phyloP scores from a whole-genome alignment of 2,113 vertebrate genomes.

The Leptosomus discolor region DNA sequence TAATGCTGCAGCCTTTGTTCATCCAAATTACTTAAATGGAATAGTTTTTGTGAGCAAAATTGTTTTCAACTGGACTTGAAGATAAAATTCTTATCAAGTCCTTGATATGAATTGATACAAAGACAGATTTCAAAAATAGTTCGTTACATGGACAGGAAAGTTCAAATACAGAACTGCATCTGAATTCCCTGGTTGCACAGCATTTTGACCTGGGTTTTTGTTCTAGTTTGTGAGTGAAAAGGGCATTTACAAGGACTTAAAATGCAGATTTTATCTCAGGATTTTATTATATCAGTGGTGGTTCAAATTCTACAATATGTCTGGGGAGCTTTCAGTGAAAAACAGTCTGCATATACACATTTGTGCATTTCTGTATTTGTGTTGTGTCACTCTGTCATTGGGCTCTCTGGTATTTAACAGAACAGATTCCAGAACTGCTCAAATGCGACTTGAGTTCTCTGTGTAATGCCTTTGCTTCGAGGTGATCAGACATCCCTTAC shows the following conservation, averaged over 20 bases:
- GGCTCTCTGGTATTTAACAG: neutral
- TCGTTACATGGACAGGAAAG: neutral
- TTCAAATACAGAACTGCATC: neutral
- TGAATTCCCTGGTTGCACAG: neutral
- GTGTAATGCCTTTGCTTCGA: neutral
- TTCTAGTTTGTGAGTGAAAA: neutral
- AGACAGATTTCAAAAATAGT: neutral
- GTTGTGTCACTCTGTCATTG: neutral
- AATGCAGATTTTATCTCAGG: neutral
- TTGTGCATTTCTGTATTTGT: neutral
- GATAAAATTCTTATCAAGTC: neutral
- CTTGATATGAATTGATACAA: neutral
- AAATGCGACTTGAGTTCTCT: neutral
- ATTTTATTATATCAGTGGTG: neutral
- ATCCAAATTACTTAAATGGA: neutral
- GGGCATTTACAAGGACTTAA: neutral
- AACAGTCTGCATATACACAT: no score
- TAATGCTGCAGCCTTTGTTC: neutral
- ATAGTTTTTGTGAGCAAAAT: neutral
- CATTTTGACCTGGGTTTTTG: neutral
- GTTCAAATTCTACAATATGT: neutral
- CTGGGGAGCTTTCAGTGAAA: neutral
- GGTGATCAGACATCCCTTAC: accelerated
- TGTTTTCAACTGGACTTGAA: neutral
- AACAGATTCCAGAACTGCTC: neutral